phyloP scores from a whole-genome alignment of 2,797 vertebrate genomes.

The Molothrus ater region DNA sequence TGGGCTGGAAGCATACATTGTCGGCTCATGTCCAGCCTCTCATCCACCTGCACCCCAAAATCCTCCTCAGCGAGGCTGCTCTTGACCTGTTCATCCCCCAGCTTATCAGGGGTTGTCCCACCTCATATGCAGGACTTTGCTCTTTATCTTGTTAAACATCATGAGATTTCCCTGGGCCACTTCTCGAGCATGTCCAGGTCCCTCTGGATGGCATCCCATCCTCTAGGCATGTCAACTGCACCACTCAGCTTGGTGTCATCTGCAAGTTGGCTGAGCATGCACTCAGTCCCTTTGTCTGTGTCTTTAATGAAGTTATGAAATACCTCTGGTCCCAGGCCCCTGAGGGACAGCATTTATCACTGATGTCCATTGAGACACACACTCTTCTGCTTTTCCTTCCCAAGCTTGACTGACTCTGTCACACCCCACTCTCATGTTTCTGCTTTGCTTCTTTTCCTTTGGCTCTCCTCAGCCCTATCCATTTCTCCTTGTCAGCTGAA shows the following conservation, averaged over 20 bases:
- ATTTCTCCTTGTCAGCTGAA: neutral
- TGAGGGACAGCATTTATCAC: neutral
- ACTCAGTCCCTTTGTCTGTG: neutral
- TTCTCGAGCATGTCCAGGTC: accelerated
- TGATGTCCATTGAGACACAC: neutral
- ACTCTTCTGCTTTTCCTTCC: neutral
- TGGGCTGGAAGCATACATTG: neutral
- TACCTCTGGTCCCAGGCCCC: neutral
- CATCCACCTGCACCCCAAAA: neutral
- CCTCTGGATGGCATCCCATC: neutral
- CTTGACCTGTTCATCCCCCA: neutral
- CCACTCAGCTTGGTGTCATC: neutral
- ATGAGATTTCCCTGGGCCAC: neutral
- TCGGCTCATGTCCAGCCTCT: neutral
- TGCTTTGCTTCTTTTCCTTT: neutral
- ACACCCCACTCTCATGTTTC: neutral
- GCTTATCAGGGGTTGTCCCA: neutral
- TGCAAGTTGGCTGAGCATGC: neutral
- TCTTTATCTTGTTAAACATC: neutral
- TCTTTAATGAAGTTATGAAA: neutral
- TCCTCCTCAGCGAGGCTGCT: neutral
- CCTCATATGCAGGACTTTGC: neutral
- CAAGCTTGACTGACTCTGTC: neutral
- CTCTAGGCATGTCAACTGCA: neutral
- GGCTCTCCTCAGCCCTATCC: neutral